A percentile compares a stretch with the other conserved stretches of the same genome.
These are phyloP conservation scores for Pelvicachromis taeniatus DNA, from an alignment of 2,113 vertebrate species.

Conservation along the genomic window DNA sequence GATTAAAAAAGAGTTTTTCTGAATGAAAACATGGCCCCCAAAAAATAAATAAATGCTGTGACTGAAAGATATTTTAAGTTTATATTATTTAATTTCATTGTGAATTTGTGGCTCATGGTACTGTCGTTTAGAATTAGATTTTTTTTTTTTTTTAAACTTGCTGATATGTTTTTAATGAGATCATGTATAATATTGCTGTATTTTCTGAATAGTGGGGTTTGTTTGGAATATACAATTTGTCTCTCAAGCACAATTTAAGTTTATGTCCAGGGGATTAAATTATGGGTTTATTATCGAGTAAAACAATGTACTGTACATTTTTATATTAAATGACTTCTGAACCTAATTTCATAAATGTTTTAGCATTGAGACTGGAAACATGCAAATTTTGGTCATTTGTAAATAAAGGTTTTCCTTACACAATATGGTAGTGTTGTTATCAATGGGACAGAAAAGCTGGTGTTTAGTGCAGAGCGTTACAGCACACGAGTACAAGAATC, in stretches of 20 bases:
- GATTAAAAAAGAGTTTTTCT: conserved; percentile 63
- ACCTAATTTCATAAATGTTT: conserved; percentile 78
- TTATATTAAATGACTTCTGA: conserved; percentile 75
- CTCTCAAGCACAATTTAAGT: conserved; percentile 77
- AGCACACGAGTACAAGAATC: neutral
- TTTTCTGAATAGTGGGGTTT: conserved; percentile 71
- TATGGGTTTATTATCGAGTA: conserved; percentile 73
- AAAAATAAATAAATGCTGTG: conserved; percentile 74
- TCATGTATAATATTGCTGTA: conserved; percentile 74
- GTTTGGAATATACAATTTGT: conserved; percentile 69
- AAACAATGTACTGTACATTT: conserved; percentile 76
- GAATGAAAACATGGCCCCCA: conserved; percentile 69
- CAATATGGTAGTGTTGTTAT: neutral
- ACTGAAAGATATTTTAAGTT: conserved; percentile 77
- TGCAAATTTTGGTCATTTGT: conserved; percentile 73
- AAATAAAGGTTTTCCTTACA: conserved; percentile 78
- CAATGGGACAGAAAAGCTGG: neutral
- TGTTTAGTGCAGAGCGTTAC: neutral
- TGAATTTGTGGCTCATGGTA: conserved; percentile 77
- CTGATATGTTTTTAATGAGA: conserved; percentile 66
- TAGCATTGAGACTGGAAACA: conserved; percentile 73
- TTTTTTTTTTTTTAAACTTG: conserved; percentile 52
- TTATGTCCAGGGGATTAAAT: conserved; percentile 76
- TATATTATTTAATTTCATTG: conserved; percentile 80
- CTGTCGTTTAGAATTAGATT: conserved; percentile 68